Evolutionary conservation across 92 coral and sea anemone genomes (phyloP).

Genomic region (Zoanthus solanderi): DNA sequence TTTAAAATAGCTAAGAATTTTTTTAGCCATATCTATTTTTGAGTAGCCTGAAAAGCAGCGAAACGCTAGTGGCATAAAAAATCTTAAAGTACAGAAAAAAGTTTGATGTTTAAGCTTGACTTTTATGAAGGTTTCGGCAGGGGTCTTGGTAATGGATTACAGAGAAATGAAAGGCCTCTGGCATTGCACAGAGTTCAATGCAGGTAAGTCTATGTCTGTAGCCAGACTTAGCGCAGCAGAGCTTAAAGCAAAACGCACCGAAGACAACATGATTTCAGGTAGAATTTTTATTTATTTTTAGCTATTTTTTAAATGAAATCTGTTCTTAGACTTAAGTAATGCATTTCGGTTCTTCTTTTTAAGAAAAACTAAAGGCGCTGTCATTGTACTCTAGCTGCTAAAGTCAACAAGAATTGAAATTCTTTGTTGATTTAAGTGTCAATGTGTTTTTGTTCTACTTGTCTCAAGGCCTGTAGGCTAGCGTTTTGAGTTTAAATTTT

Average conservation of each 20-base stretch:
- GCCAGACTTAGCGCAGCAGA: not conserved
- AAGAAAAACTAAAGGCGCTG: no score
- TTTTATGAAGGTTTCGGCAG: slow-evolving; percentile 23
- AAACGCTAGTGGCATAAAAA: not conserved
- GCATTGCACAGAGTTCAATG: slow-evolving; percentile 19
- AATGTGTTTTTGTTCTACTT: not conserved
- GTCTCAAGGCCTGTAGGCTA: not conserved
- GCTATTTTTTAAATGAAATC: not conserved
- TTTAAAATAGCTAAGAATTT: not conserved
- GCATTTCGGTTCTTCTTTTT: not conserved
- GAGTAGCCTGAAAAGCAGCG: not conserved
- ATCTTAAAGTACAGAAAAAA: slow-evolving; percentile 13
- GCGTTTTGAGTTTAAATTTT: not conserved
- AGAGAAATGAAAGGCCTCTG: not conserved
- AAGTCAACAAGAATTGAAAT: not conserved
- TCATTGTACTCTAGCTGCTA: not conserved
- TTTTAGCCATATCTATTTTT: not conserved
- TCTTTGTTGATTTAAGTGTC: slow-evolving; percentile 7
- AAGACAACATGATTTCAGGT: slow-evolving; percentile 28
- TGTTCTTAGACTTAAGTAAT: not conserved
- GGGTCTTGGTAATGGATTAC: slow-evolving; percentile 18
- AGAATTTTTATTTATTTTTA: not conserved
- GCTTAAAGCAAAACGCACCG: not conserved
- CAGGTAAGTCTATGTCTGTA: not conserved
- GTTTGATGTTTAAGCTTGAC: slow-evolving; percentile 26